Evolutionary conservation across 2,797 vertebrate genomes (phyloP).

Genomic region (Acanthurus leucopareius): DNA sequence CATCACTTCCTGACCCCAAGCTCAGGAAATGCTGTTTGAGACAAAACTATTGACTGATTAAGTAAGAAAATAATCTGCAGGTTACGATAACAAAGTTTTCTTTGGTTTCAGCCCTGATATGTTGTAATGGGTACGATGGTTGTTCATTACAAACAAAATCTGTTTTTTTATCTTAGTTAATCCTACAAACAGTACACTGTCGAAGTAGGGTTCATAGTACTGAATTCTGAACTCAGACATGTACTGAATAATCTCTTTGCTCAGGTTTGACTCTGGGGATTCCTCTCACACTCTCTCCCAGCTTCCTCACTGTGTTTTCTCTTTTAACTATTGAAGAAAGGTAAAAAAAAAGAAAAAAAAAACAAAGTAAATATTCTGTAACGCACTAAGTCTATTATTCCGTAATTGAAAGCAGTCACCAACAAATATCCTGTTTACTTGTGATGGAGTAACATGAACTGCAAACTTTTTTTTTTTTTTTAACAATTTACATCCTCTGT

Average conservation of each 20-base stretch:
- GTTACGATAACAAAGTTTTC: neutral
- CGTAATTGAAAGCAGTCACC: neutral
- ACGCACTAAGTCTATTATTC: neutral
- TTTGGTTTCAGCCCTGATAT: too few relatives aligned
- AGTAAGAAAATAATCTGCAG: neutral
- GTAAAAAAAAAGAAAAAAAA: neutral
- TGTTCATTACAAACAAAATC: neutral
- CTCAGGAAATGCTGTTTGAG: too few relatives aligned
- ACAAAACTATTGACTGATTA: too few relatives aligned
- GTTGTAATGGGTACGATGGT: neutral
- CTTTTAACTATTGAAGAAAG: neutral
- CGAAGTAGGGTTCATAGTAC: neutral
- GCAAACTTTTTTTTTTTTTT: neutral
- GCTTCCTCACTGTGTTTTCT: neutral
- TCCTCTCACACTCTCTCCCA: neutral
- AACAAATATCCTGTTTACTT: slow-evolving; percentile 5
- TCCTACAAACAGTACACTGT: neutral
- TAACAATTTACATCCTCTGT: neutral
- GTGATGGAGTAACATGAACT: neutral
- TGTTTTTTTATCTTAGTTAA: neutral
- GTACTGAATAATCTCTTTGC: neutral
- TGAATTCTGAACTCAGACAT: neutral
- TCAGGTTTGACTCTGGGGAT: neutral
- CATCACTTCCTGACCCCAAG: too few relatives aligned
- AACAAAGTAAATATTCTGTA: neutral